Evolutionary conservation across 2,797 vertebrate species (phyloP).

Genomic region (Pterois miles): DNA sequence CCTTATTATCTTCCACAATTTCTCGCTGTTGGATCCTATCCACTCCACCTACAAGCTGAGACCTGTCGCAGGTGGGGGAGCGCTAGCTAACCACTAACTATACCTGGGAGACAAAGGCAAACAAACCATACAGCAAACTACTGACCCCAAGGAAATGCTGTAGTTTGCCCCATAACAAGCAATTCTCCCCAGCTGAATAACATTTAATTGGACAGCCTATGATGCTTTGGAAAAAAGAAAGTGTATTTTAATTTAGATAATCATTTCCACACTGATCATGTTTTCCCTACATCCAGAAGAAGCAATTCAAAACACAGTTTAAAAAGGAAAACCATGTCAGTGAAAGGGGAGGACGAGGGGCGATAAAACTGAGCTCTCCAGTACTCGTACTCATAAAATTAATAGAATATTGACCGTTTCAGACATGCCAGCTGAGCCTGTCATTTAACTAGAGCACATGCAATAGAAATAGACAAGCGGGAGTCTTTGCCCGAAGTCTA

Average conservation of each 20-base stretch:
- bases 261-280: slow-evolving; percentile 17
- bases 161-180: slow-evolving; percentile 70
- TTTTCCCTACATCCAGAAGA: neutral
- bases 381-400: slow-evolving; percentile 53
- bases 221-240: slow-evolving; percentile 46
- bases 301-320: slow-evolving; percentile 18
- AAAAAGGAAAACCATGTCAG: slow-evolving; percentile 8
- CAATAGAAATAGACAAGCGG: slow-evolving; percentile 19
- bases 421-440: slow-evolving; percentile 48
- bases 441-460: slow-evolving; percentile 33
- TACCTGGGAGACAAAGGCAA: slow-evolving; percentile 77
- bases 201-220: slow-evolving; percentile 78
- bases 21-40: slow-evolving; percentile 40
- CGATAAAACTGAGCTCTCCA: slow-evolving; percentile 27
- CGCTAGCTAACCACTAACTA: slow-evolving; percentile 65
- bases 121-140: slow-evolving; percentile 59
- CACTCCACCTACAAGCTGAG: slow-evolving; percentile 67
- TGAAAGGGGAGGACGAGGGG: slow-evolving; percentile 16
- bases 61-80: slow-evolving; percentile 64
- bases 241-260: slow-evolving; percentile 3
- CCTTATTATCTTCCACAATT: slow-evolving; percentile 43
- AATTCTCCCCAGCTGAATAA: slow-evolving; percentile 43
- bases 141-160: slow-evolving; percentile 79
- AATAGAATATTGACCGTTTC: slow-evolving; percentile 63
- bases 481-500: slow-evolving; percentile 38